Percentiles rank a stretch among this genome's conserved stretches.
Evolutionary conservation across 2,888 invertebrate genomes (phyloP).

Genomic region (Tachina lurida): DNA sequence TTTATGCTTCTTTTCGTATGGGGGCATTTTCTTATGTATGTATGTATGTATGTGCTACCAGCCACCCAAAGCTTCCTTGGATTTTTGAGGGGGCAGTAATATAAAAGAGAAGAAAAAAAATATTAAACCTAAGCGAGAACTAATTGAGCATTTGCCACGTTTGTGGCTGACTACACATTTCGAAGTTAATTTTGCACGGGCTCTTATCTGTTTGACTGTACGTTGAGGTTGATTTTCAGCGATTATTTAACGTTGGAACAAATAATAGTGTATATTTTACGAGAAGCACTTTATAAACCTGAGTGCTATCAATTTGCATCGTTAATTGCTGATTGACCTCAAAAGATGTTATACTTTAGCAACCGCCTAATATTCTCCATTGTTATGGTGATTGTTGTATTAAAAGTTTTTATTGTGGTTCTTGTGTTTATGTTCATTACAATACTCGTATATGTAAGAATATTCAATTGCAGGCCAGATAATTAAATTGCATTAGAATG

Average conservation of each 20-base stretch:
- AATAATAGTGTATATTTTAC: background rate
- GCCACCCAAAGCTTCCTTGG: constrained; percentile 31
- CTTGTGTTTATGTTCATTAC: constrained; percentile 18
- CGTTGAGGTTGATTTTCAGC: constrained; percentile 53
- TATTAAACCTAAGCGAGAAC: constrained; percentile 52
- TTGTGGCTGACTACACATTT: constrained; percentile 65
- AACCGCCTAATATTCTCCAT: constrained; percentile 36
- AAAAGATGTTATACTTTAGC: constrained; percentile 67
- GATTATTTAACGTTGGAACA: constrained; percentile 43
- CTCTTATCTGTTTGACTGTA: constrained; percentile 47
- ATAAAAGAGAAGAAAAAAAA: background rate
- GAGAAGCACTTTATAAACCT: constrained; percentile 18
- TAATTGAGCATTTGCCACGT: constrained; percentile 76
- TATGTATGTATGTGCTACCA: background rate
- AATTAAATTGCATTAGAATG: background rate
- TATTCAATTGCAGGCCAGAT: background rate
- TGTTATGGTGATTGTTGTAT: constrained; percentile 31
- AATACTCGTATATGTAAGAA: background rate
- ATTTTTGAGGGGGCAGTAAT: background rate
- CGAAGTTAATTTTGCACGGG: constrained; percentile 67
- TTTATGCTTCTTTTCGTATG: constrained; percentile 9
- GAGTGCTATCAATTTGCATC: constrained; percentile 67
- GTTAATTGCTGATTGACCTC: constrained; percentile 77
- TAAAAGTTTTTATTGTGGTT: constrained; percentile 8
- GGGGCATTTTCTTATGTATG: background rate